Percentiles rank a stretch among this genome's conserved stretches.
Conservation (phyloP, 1,140 invertebrate species). For the Araneus ventricosus region DNA sequence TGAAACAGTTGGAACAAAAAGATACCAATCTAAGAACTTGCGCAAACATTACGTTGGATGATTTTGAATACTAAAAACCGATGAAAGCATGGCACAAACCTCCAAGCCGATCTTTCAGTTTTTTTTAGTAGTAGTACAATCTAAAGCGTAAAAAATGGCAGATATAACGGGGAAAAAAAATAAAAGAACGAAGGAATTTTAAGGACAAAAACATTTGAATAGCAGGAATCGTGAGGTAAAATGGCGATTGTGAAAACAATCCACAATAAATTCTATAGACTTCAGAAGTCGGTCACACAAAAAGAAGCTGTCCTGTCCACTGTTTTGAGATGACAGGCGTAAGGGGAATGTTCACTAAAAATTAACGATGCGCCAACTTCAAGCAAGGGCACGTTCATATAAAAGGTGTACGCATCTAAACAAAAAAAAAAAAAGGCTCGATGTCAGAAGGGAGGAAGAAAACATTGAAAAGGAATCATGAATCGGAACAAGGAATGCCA, state of each 20-base stretch:
- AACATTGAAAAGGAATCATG: not conserved
- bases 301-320: not conserved
- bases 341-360: constrained; percentile 1
- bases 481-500: not conserved
- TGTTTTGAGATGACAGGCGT: not conserved
- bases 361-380: not conserved
- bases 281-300: not conserved
- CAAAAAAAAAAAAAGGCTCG: too few relatives aligned
- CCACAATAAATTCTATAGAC: not conserved
- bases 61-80: too few relatives aligned
- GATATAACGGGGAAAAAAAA: not conserved
- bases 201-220: not conserved
- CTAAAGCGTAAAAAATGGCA: not conserved
- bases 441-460: not conserved
- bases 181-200: not conserved
- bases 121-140: too few relatives aligned
- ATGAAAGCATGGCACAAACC: too few relatives aligned
- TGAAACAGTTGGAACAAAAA: too few relatives aligned
- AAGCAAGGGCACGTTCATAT: not conserved
- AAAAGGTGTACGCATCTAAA: not conserved
- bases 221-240: not conserved
- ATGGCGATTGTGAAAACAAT: not conserved
- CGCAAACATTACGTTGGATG: too few relatives aligned
- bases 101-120: too few relatives aligned
- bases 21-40: too few relatives aligned